Conservation (phyloP, 1,140 invertebrate genomes). For the Drosophila sturtevanti region DNA sequence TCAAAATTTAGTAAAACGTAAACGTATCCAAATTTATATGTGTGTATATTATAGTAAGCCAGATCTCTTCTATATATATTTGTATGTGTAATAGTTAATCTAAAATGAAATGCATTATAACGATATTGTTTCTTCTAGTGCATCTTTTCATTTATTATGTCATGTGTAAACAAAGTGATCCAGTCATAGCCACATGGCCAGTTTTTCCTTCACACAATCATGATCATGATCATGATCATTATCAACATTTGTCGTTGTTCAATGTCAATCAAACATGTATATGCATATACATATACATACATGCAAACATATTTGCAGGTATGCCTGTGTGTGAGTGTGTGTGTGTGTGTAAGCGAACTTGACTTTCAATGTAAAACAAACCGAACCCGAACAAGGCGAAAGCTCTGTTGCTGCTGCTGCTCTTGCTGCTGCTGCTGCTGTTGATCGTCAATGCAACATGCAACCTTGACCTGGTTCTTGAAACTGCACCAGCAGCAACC, state of each 20-base stretch:
- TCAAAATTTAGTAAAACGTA: too few relatives aligned
- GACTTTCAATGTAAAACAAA: conserved; percentile 66
- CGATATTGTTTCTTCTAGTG: not conserved
- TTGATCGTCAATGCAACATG: conserved; percentile 40
- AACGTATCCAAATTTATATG: too few relatives aligned
- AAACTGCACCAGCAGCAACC: conserved; percentile 50
- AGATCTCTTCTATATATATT: too few relatives aligned
- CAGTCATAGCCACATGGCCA: not conserved
- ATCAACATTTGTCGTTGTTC: conserved; percentile 23
- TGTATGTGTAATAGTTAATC: too few relatives aligned
- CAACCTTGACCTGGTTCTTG: conserved; percentile 8
- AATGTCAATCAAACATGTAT: conserved; percentile 52
- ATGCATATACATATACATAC: not conserved
- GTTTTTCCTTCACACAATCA: conserved; percentile 15
- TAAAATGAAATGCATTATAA: not conserved
- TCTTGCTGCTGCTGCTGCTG: conserved; percentile 28
- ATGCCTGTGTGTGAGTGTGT: conserved; percentile 3
- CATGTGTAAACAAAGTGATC: conserved; percentile 6
- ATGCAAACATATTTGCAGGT: too few relatives aligned
- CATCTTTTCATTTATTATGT: not conserved
- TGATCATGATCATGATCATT: conserved; percentile 26
- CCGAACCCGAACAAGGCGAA: conserved; percentile 64
- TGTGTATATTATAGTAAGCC: too few relatives aligned
- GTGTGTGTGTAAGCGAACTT: conserved; percentile 74
- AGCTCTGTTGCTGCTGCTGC: conserved; percentile 54